Base-by-base conservation (phyloP, 2,113 vertebrate species). In the Prinia subflava region DNA sequence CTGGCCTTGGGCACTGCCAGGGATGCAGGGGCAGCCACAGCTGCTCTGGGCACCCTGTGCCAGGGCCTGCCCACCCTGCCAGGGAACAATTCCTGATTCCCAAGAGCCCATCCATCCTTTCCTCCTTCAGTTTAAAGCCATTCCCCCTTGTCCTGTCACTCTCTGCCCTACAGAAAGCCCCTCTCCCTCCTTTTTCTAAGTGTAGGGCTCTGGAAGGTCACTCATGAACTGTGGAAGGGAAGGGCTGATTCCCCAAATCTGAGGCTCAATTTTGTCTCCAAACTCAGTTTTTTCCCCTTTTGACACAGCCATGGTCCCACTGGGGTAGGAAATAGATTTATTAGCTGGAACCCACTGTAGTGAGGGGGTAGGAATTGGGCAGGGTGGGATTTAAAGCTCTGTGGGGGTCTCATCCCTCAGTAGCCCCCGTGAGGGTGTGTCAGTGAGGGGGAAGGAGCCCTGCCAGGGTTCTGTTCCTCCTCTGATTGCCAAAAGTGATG, bases 101-200 rank as follows among this genome's bases (percentile, higher is more conserved):
- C 44, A 17, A 17, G 0, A 21, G 42, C 62, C 35, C 30, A 35
- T 4, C 44, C 0, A 35, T 0, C 2, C 30, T 24, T 31, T 7
- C 11, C 9, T 33, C 11, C 4, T 12, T 3, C 44, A 9, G 1
- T 25, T 37, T 5, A 2, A 22, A 68, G 1, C 37, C n/a, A 42
- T 67, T 49, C 19, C 9, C 23, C 9, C 31, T 42, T 11, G 2
- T 46, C 10, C 55, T 17, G 5, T 33, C 39, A 7, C 37, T 52
- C 11, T 31, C 53, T 68, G 14, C 27, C 55, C 10, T 24, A 62
- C 10, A 70, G n/a, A 79, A 71, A 30, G 1, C 47, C 41, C 75
- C 28, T 41, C n/a, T 87, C n/a, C 28, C 19, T 78, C 47, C 13
- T 56, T 30, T 63, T 30, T 3, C 11, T 12, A 6, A 56, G 7